A percentile compares a stretch with the other conserved stretches of the same genome.
Conservation (phyloP, 2,797 vertebrate species). For the Enteromius paludinosus region DNA sequence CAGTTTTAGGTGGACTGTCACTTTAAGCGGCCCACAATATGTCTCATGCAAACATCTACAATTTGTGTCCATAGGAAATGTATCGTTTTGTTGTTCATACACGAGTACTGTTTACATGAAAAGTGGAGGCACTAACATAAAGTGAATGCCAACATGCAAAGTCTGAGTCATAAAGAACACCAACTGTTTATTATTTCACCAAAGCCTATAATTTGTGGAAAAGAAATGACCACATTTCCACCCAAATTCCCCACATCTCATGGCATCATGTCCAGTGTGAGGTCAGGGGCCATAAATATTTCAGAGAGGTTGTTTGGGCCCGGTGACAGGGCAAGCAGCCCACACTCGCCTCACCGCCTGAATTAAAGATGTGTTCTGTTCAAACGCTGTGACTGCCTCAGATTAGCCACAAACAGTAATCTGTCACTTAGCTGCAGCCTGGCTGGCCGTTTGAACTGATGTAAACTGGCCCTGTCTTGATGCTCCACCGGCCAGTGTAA, state of each 20-base stretch:
- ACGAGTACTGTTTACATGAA: background rate
- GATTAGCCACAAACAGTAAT: conserved; percentile 82
- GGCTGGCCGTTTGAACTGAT: conserved; percentile 76
- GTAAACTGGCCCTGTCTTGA: conserved; percentile 76
- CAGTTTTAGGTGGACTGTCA: background rate
- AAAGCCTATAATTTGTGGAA: background rate
- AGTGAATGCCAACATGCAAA: background rate
- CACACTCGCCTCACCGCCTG: conserved; percentile 73
- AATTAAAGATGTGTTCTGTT: conserved; percentile 80
- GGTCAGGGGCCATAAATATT: conserved; percentile 71
- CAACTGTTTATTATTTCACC: background rate
- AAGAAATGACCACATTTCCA: background rate
- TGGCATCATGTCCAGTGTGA: conserved; percentile 36
- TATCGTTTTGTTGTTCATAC: background rate
- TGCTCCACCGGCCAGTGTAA: conserved; percentile 74
- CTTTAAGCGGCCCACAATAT: background rate
- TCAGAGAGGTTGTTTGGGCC: conserved; percentile 71
- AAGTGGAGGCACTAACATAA: background rate
- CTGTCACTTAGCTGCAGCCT: conserved; percentile 80
- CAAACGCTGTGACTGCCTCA: conserved; percentile 76
- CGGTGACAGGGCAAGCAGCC: conserved; percentile 73
- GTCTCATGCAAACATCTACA: background rate
- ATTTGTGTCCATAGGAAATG: background rate
- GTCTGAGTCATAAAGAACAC: conserved; percentile 25
- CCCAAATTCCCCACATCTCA: conserved; percentile 7